Evolutionary conservation across 2,888 invertebrate genomes (phyloP), one percentile per base, ranked within the genome.

Genomic region (Idaea dimidiata): DNA sequence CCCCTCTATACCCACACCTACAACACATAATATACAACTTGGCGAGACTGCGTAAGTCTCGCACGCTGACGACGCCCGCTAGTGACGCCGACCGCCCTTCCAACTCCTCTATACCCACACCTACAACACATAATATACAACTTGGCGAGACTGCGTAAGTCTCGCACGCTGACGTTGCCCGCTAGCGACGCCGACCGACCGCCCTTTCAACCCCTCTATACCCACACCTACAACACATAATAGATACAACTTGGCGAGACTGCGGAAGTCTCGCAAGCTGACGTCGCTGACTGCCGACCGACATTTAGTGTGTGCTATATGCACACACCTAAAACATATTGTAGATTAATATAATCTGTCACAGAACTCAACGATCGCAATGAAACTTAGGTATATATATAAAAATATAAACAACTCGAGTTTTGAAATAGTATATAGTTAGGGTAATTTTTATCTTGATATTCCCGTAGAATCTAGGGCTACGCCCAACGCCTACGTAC

Each of bases 11-110:
- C 56, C 56, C 18, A 17, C 56, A 56, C 54, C 54, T 56, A 18
- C 14, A 17, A 18, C 14, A 55, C 16, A 55, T 17, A 24, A 5
- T 24, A 24, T 1, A 24, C 33, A 96, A 94, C 55, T 96, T 24
- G 24, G 24, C 96, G 72, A 99, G 94, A 78, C 95, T 94, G 61
- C 96, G 95, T 88, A 99, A 99, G 86, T 97, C 96, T 5, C 97
- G 96, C 77, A 99, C 95, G 79, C 98, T 98, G 86, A 99, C 99
- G 90, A 99, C 99, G 16, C 99, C 99, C 31, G 99, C 99, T 64
- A 99, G 93, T 54, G 98, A 98, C 0, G 99, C 98, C 80, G 98
- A 97, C 62, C 96, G 95, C 0, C 98, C 98, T 82, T 98, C 98
- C 54, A 96, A 94, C 31, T 98, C 98, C 79, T 97, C 98, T 63